Evolutionary conservation across 1,140 invertebrate species (phyloP).

Genomic region (Microvelia longipes): DNA sequence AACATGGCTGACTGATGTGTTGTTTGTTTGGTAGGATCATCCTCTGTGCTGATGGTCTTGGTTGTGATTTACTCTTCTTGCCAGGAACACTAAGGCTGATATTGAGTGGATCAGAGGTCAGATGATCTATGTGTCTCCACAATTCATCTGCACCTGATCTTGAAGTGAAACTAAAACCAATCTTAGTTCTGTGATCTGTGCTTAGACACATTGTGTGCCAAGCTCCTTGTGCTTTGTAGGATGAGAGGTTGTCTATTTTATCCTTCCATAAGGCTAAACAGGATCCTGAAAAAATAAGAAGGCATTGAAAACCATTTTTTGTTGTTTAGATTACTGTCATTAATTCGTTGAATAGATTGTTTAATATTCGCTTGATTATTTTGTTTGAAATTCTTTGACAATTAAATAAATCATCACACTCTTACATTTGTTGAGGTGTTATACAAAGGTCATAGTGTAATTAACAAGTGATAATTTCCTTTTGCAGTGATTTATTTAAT

Average conservation of each 20-base stretch:
- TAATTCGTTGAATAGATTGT: no score
- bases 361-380: no score
- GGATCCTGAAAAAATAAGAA: conserved; percentile 32
- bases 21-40: conserved; percentile 54
- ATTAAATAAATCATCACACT: no score
- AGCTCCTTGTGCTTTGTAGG: conserved; percentile 39
- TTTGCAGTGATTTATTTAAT: no score
- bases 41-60: no score
- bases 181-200: conserved; percentile 42
- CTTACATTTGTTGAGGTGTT: no score
- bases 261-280: conserved; percentile 75
- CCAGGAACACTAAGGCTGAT: conserved; percentile 56
- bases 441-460: no score
- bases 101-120: conserved; percentile 64
- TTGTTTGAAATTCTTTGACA: no score
- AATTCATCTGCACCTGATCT: conserved; percentile 53
- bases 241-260: conserved; percentile 54
- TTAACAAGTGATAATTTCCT: no score
- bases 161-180: conserved; percentile 49
- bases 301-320: background rate
- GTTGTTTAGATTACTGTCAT: no score
- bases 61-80: conserved; percentile 39
- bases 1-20: conserved; percentile 72
- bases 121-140: conserved; percentile 46
- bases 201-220: conserved; percentile 76